Conservation (phyloP, 2,888 invertebrate species). For the Phymatocera aterrima region DNA sequence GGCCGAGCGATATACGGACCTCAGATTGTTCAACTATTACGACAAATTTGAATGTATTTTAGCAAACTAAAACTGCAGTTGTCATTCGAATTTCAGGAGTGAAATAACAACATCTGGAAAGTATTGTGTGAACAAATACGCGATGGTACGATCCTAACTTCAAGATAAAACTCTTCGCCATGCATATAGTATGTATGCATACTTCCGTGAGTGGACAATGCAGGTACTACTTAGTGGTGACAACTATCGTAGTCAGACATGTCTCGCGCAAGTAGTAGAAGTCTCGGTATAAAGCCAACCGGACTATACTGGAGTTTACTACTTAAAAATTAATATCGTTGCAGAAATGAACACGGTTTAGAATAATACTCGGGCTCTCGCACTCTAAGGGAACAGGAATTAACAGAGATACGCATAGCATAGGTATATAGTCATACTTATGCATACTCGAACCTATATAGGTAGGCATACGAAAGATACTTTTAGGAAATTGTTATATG, state of each 20-base stretch:
- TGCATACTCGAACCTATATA: neutral
- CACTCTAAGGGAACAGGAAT: neutral
- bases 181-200: no score
- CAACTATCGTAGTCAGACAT: conserved; percentile 12
- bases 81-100: neutral
- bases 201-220: no score
- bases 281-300: neutral
- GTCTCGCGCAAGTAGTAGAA: conserved; percentile 7
- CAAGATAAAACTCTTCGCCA: neutral
- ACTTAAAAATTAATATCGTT: conserved; percentile 6
- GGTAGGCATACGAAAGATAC: neutral
- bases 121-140: neutral
- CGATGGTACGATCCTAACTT: neutral
- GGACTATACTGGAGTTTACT: neutral
- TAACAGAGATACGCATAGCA: neutral
- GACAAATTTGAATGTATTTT: neutral
- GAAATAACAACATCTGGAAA: neutral
- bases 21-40: neutral
- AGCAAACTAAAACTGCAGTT: neutral
- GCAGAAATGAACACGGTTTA: neutral
- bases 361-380: neutral
- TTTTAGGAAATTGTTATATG: no score
- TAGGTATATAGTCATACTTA: neutral
- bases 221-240: no score
- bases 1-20: neutral